A percentile compares a stretch with the other conserved stretches of the same genome.
Conservation (phyloP, 1,140 invertebrate species). For the Gryllus bimaculatus region DNA sequence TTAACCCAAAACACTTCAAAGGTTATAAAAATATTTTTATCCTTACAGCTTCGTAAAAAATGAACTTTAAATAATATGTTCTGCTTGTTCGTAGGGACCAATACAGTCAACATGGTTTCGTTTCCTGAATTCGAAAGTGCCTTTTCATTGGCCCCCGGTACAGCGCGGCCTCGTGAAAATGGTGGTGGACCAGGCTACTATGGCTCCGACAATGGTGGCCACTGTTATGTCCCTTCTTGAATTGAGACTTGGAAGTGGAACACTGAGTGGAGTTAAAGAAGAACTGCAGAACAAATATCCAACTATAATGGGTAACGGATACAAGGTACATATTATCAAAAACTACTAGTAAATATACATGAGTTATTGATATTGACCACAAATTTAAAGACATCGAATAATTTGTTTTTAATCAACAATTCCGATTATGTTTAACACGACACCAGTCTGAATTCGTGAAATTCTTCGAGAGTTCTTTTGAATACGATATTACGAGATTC, state of each 20-base stretch:
- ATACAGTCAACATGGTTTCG: slow-evolving; percentile 17
- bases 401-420: no score
- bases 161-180: not conserved
- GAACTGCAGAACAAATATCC: not conserved
- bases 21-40: no score
- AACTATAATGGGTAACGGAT: not conserved
- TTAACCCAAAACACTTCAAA: no score
- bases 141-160: not conserved
- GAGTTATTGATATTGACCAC: no score
- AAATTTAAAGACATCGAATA: no score
- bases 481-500: no score
- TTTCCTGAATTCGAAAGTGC: slow-evolving; percentile 3
- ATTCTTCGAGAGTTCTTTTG: no score
- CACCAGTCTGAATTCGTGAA: no score
- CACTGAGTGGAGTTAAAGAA: not conserved
- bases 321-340: not conserved
- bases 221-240: not conserved
- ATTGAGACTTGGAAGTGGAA: not conserved
- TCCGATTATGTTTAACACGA: no score
- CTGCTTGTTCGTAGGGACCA: slow-evolving; percentile 10
- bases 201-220: not conserved
- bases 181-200: not conserved
- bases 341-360: no score
- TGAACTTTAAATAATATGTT: no score
- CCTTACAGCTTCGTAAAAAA: no score